Conservation (phyloP, 2,888 invertebrate species). For the Chrysolina haemoptera region DNA sequence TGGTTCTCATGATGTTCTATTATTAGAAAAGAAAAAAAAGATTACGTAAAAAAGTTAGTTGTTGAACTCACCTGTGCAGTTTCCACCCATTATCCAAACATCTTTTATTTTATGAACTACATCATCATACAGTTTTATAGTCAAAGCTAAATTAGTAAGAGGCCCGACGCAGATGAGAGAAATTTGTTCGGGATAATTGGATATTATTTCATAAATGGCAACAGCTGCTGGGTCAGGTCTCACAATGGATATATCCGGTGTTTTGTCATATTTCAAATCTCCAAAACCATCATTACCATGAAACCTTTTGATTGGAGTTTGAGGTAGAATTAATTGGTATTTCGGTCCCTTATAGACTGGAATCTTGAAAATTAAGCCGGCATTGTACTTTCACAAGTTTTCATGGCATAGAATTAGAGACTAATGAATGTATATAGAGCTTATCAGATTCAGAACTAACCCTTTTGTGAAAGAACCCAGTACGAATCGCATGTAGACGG, state of each 20-base stretch:
- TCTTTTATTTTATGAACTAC: slow-evolving; percentile 78
- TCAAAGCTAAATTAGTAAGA: slow-evolving; percentile 85
- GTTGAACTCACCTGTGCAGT: slow-evolving; percentile 75
- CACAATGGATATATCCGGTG: slow-evolving; percentile 60
- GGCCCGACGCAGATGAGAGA: slow-evolving; percentile 80
- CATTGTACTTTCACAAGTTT: no score
- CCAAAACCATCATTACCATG: slow-evolving; percentile 83
- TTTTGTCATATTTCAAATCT: slow-evolving; percentile 72
- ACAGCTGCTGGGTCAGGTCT: slow-evolving; percentile 70
- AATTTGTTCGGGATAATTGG: slow-evolving; percentile 73
- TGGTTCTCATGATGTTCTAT: no score
- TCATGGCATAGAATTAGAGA: no score
- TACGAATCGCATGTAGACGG: no score
- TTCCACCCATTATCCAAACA: slow-evolving; percentile 86
- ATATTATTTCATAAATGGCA: slow-evolving; percentile 75
- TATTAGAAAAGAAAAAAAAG: no score
- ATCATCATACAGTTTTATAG: slow-evolving; percentile 78
- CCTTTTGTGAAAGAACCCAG: no score
- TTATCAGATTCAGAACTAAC: no score
- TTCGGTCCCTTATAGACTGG: slow-evolving; percentile 80
- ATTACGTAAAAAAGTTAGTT: background rate
- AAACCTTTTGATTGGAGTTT: slow-evolving; percentile 67
- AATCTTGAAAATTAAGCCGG: slow-evolving; percentile 70
- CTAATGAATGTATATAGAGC: no score
- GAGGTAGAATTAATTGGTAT: slow-evolving; percentile 70